Percentiles rank a stretch among this genome's conserved stretches.
Conservation (phyloP, 1,140 invertebrate genomes). For the Ectropis grisescens region DNA sequence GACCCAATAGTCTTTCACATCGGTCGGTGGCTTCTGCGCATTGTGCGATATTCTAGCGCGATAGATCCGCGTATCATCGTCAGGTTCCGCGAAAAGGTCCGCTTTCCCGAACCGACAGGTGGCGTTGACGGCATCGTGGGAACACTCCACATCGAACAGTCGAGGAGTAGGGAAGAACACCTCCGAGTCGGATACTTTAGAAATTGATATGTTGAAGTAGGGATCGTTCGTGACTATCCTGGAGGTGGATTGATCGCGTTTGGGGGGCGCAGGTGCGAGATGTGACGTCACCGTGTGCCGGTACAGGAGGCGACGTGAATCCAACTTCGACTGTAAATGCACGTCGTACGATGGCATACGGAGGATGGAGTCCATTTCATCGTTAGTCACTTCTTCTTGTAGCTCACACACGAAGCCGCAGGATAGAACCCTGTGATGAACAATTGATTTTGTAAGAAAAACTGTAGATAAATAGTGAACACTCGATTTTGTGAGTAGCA, state of each 20-base stretch:
- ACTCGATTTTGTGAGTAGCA: too few species aligned
- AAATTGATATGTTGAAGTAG: slow-evolving; percentile 71
- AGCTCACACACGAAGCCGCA: slow-evolving; percentile 74
- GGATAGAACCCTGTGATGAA: slow-evolving; percentile 52
- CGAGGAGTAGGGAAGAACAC: slow-evolving; percentile 74
- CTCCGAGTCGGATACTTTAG: slow-evolving; percentile 66
- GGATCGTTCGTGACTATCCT: slow-evolving; percentile 72
- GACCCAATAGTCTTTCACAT: slow-evolving; percentile 36
- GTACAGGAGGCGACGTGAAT: slow-evolving; percentile 46
- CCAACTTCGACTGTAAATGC: slow-evolving; percentile 54
- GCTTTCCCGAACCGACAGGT: slow-evolving; percentile 37
- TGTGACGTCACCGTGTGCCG: slow-evolving; percentile 37
- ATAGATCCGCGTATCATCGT: slow-evolving; percentile 16
- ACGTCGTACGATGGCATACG: slow-evolving; percentile 70
- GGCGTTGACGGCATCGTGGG: slow-evolving; percentile 22
- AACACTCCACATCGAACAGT: slow-evolving; percentile 45
- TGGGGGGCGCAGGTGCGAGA: slow-evolving; percentile 49
- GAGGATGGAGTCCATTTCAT: slow-evolving; percentile 63
- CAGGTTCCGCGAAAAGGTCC: slow-evolving; percentile 26
- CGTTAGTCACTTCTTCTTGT: slow-evolving; percentile 42
- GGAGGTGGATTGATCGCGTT: slow-evolving; percentile 69
- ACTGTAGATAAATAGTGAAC: too few species aligned
- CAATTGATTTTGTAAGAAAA: too few species aligned
- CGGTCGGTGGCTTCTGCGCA: slow-evolving; percentile 17
- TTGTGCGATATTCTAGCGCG: slow-evolving; percentile 38